Percentiles rank a stretch among this genome's conserved stretches.
Evolutionary conservation across 2,797 vertebrate species (phyloP).

Genomic region (Prunella strophiata): DNA sequence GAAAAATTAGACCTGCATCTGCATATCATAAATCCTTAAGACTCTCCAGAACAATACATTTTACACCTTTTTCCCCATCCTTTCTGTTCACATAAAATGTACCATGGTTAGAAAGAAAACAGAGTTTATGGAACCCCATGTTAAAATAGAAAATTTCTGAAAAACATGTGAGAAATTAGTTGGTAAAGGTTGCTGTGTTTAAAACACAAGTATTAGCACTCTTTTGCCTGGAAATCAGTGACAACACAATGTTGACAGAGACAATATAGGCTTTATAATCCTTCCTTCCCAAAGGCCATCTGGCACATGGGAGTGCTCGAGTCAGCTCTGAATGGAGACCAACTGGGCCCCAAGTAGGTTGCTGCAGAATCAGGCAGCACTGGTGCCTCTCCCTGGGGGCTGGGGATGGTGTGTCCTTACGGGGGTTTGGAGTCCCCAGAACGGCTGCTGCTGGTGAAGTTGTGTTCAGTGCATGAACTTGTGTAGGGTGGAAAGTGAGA

Average conservation of each 20-base stretch:
- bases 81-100: neutral
- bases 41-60: neutral
- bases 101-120: neutral
- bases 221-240: neutral
- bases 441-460: neutral
- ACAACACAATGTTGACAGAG: neutral
- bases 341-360: accelerated
- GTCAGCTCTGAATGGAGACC: neutral
- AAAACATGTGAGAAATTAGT: neutral
- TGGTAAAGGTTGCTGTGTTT: neutral
- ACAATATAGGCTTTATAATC: accelerated
- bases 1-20: neutral
- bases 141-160: neutral
- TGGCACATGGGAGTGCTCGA: accelerated
- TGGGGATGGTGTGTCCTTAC: accelerated
- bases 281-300: neutral
- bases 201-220: neutral
- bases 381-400: accelerated
- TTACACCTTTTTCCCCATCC: neutral
- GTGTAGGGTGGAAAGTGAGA: accelerated
- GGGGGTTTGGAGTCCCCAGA: neutral
- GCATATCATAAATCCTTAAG: neutral
- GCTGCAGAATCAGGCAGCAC: neutral
- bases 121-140: neutral
- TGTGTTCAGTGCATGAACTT: neutral